These are phyloP conservation scores for Globodera ellingtonae DNA, from an alignment of 1,140 invertebrate species.

Conservation along the genomic window DNA sequence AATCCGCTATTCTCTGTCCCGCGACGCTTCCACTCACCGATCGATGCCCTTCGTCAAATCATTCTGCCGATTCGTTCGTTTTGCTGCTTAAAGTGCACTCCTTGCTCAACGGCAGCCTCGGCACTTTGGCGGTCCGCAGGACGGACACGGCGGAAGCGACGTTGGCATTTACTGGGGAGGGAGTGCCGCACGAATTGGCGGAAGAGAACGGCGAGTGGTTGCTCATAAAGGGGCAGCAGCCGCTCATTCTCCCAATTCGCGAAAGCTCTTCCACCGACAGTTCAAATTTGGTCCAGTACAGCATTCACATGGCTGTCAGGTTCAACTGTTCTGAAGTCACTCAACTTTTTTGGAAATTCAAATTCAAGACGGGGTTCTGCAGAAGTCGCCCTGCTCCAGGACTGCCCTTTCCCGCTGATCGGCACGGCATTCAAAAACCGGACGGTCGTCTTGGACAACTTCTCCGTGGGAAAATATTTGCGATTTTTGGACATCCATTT, in stretches of 20 bases:
- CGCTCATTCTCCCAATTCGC: not conserved
- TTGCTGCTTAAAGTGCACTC: conserved; percentile 1
- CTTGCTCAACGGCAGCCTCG: not conserved
- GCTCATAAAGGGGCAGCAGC: not conserved
- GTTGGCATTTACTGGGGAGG: not conserved
- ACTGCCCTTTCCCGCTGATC: not conserved
- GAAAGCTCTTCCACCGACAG: not conserved
- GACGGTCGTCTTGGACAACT: not conserved
- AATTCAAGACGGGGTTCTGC: not conserved
- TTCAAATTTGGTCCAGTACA: not conserved
- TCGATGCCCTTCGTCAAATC: not conserved
- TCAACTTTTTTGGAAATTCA: not conserved
- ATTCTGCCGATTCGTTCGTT: not conserved
- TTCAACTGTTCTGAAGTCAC: not conserved
- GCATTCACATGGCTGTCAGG: not conserved
- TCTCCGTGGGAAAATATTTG: not conserved
- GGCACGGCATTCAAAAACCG: not conserved
- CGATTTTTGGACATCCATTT: not conserved
- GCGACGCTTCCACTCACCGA: not conserved
- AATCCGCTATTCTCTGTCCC: not conserved
- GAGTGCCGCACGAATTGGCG: not conserved
- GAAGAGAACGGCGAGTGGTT: not conserved
- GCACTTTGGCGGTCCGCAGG: conserved; percentile 3
- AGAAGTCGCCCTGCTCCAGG: not conserved
- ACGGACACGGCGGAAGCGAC: not conserved